Evolutionary conservation across 2,113 vertebrate genomes (phyloP).

Genomic region (Neotoma lepida): DNA sequence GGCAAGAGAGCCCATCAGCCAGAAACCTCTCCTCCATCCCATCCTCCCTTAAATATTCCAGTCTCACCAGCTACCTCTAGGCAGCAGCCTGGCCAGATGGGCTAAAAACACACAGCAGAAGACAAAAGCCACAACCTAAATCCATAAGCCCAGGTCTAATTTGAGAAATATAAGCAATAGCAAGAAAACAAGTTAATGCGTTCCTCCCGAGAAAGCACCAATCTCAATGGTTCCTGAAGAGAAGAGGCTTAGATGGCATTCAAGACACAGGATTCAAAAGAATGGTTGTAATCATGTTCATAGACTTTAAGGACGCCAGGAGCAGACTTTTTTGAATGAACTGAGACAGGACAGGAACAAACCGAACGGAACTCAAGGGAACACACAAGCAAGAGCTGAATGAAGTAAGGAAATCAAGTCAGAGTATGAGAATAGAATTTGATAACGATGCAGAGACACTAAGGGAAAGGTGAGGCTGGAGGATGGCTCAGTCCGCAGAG

Average conservation of each 20-base stretch:
- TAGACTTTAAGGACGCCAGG: background rate
- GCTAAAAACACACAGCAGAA: background rate
- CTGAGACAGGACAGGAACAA: background rate
- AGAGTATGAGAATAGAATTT: background rate
- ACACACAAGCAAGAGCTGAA: background rate
- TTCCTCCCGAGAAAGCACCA: background rate
- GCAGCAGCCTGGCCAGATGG: background rate
- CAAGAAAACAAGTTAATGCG: background rate
- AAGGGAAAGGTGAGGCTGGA: background rate
- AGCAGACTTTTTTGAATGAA: background rate
- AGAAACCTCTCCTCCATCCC: background rate
- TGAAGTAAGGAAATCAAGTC: background rate
- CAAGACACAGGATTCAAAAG: background rate
- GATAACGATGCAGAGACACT: background rate
- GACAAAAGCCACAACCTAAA: background rate
- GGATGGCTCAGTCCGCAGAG: background rate
- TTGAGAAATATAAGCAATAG: background rate
- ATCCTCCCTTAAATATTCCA: background rate
- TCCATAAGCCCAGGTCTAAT: background rate
- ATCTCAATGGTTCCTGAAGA: background rate
- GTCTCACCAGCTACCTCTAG: background rate
- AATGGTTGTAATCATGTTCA: background rate
- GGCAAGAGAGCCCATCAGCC: background rate
- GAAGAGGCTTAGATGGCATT: background rate
- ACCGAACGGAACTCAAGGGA: background rate